phyloP scores from a whole-genome alignment of 2,113 vertebrate species.

The Ceratotherium simum region DNA sequence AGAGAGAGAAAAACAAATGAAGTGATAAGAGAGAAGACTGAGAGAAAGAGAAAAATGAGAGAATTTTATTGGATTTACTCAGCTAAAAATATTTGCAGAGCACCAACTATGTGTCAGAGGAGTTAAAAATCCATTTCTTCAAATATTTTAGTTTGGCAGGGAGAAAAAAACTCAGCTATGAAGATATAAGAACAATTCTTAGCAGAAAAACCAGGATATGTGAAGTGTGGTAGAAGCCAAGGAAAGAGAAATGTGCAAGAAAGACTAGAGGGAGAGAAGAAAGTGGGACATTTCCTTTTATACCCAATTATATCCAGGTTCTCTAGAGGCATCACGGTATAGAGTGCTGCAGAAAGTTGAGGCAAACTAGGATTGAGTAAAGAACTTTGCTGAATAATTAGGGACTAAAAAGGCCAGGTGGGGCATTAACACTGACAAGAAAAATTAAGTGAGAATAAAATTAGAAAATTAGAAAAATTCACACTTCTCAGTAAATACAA shows the following conservation, averaged over 20 bases:
- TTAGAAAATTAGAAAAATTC: background rate
- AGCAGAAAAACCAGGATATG: background rate
- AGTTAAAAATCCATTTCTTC: background rate
- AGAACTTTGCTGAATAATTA: background rate
- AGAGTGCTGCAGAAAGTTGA: background rate
- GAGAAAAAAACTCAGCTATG: background rate
- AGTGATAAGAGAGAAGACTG: background rate
- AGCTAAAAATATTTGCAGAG: background rate
- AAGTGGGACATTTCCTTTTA: background rate
- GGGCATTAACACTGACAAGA: background rate
- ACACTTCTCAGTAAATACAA: background rate
- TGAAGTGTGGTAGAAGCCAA: background rate
- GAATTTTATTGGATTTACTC: background rate
- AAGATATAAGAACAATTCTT: background rate
- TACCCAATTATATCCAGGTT: background rate
- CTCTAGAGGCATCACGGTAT: background rate
- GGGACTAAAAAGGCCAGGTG: background rate
- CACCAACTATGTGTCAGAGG: background rate
- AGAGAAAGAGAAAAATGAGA: background rate
- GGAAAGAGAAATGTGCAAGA: background rate
- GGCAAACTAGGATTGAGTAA: background rate
- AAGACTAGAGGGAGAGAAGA: background rate
- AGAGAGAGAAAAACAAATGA: background rate
- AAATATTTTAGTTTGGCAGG: background rate
- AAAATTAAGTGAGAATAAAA: constrained; percentile 34